These are phyloP conservation scores for Clistopyga incitator DNA, from an alignment of 2,888 invertebrate genomes.

Conservation along the genomic window DNA sequence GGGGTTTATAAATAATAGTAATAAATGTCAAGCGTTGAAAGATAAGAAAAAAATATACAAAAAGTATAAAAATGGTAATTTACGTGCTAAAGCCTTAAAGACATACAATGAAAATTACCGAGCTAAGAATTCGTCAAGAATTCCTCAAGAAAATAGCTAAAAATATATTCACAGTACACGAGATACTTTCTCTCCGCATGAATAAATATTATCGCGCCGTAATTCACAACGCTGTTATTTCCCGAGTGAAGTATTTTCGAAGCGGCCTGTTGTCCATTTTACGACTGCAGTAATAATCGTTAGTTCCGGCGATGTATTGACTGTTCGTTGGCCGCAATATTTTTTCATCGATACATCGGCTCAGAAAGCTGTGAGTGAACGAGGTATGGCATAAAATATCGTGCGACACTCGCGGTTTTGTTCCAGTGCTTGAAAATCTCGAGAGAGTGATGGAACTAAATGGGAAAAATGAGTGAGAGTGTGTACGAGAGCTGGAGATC, in stretches of 20 bases:
- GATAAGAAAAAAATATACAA: neutral
- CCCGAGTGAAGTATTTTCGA: constrained; percentile 15
- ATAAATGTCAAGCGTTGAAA: too few species aligned
- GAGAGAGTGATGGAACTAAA: constrained; percentile 6
- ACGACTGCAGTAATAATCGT: constrained; percentile 5
- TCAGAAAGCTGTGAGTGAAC: constrained; percentile 2
- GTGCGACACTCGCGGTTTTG: constrained; percentile 43
- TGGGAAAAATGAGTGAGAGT: constrained; percentile 17
- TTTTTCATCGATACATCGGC: constrained; percentile 18
- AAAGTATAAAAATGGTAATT: neutral
- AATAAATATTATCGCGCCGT: constrained; percentile 51
- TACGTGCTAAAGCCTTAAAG: neutral
- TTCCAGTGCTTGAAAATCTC: constrained; percentile 49
- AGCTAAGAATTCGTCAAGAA: constrained; percentile 24
- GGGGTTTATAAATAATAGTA: too few species aligned
- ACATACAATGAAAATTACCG: neutral
- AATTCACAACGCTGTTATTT: constrained; percentile 46
- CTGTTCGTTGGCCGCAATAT: constrained; percentile 2
- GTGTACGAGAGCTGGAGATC: constrained; percentile 42
- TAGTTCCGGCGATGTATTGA: constrained; percentile 8
- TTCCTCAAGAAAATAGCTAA: constrained; percentile 5
- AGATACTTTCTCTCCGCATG: constrained; percentile 30
- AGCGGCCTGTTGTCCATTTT: constrained; percentile 17
- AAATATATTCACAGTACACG: neutral
- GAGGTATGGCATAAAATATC: constrained; percentile 45